Conservation (phyloP, 2,797 vertebrate species). For the Channallabes apus region DNA sequence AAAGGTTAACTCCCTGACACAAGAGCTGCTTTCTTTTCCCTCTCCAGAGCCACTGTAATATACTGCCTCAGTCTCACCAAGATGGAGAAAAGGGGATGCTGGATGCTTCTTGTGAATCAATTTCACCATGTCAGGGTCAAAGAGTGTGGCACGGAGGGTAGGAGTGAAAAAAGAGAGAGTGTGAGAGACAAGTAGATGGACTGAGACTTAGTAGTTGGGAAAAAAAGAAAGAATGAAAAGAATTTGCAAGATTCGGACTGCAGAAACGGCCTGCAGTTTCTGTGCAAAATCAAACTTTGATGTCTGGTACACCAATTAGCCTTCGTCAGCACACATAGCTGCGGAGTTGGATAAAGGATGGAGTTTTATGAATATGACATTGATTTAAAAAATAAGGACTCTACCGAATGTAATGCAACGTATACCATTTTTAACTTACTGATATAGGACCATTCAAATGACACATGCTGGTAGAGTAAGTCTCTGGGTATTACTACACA, state of each 20-base stretch:
- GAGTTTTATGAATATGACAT: background rate
- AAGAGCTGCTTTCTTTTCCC: conserved; percentile 63
- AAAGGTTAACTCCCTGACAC: conserved; percentile 67
- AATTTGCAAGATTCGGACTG: conserved; percentile 3
- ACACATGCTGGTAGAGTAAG: no score
- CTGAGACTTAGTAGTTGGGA: background rate
- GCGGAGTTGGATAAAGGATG: background rate
- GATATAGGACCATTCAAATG: no score
- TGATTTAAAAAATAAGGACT: background rate
- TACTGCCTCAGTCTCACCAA: conserved; percentile 53
- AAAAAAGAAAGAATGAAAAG: background rate
- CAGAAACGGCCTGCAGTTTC: background rate
- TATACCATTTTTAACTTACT: no score
- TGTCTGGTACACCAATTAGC: background rate
- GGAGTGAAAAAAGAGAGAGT: conserved; percentile 1
- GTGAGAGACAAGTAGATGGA: background rate
- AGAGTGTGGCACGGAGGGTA: conserved; percentile 48
- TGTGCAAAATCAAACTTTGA: conserved; percentile 7
- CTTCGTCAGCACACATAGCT: background rate
- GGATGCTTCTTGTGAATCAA: conserved; percentile 60
- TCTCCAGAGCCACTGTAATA: conserved; percentile 56
- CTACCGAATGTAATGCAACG: no score
- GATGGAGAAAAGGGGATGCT: conserved; percentile 50
- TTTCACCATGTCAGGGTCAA: conserved; percentile 62
- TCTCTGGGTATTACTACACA: no score